Conservation (phyloP, 2,113 vertebrate species). For the Cheilinus undulatus region DNA sequence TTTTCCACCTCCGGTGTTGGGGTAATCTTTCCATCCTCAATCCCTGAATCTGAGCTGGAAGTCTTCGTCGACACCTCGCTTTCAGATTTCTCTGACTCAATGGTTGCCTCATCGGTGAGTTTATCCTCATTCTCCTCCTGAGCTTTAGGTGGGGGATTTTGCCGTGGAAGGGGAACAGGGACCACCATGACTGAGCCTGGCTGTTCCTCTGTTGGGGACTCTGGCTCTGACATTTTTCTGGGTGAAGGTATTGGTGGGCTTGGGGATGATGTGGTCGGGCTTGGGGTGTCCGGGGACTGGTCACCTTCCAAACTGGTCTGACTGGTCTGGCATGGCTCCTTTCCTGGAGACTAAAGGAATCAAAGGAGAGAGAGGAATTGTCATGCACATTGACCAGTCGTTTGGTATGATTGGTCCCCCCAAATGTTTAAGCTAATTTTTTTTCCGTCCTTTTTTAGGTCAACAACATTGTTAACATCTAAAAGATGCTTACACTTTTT, state of each 20-base stretch:
- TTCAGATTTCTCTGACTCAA: constrained; percentile 76
- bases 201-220: constrained; percentile 13
- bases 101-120: constrained; percentile 54
- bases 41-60: constrained; percentile 74
- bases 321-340: constrained; percentile 84
- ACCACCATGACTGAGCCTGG: constrained; percentile 3
- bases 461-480: too few relatives aligned
- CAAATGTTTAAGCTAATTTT: constrained; percentile 4
- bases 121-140: constrained; percentile 51
- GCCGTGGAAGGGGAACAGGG: constrained; percentile 58
- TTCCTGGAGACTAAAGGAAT: constrained; percentile 79
- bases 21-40: constrained; percentile 78
- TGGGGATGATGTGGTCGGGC: constrained; percentile 40
- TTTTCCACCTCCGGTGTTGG: constrained; percentile 77
- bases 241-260: constrained; percentile 33
- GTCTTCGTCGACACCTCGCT: constrained; percentile 78
- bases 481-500: too few relatives aligned
- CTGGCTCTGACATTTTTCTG: constrained; percentile 9
- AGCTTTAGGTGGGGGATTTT: constrained; percentile 25
- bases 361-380: constrained; percentile 1
- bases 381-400: constrained; percentile 26
- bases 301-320: constrained; percentile 86
- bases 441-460: too few relatives aligned
- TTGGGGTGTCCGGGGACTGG: constrained; percentile 58
- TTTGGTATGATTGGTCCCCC: constrained; percentile 6